Percentiles rank a stretch among this genome's conserved stretches.
Conservation (phyloP, 1,140 invertebrate genomes). For the Brachionus plicatilis region DNA sequence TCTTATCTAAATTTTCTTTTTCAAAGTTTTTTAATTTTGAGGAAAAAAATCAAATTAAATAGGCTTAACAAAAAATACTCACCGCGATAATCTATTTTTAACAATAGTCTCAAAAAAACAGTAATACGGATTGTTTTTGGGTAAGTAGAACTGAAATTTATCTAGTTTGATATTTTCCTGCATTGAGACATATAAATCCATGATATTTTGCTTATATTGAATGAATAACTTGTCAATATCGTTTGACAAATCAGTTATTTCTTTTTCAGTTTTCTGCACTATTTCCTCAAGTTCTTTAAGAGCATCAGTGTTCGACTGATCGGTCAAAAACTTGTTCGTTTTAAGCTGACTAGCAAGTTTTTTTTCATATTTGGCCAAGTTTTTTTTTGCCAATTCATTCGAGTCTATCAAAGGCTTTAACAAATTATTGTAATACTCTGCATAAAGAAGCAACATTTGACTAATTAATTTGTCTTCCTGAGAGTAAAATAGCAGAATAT, state of each 20-base stretch:
- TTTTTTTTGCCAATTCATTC: constrained; percentile 1
- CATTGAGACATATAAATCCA: not conserved
- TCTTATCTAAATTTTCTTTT: too few species aligned
- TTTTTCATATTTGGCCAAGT: constrained; percentile 3
- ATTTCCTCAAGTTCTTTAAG: constrained; percentile 9
- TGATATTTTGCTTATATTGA: constrained; percentile 31
- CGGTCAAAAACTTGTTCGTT: constrained; percentile 4
- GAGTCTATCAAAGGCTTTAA: constrained; percentile 18
- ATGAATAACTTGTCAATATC: constrained; percentile 30
- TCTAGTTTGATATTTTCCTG: constrained; percentile 13
- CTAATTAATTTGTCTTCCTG: not conserved
- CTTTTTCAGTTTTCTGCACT: not conserved
- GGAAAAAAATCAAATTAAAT: too few species aligned
- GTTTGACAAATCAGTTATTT: not conserved
- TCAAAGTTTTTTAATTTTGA: too few species aligned
- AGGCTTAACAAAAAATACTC: not conserved
- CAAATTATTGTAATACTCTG: constrained; percentile 27
- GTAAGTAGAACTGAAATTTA: not conserved
- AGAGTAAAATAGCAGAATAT: constrained; percentile 7
- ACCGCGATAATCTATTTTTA: not conserved
- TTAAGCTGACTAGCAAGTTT: constrained; percentile 4
- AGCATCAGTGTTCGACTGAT: not conserved
- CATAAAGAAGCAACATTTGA: not conserved
- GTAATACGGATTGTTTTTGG: constrained; percentile 20
- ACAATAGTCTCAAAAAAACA: not conserved